These are phyloP conservation scores for Daphoenositta chrysoptera DNA, from an alignment of 2,113 vertebrate species.

Conservation along the genomic window DNA sequence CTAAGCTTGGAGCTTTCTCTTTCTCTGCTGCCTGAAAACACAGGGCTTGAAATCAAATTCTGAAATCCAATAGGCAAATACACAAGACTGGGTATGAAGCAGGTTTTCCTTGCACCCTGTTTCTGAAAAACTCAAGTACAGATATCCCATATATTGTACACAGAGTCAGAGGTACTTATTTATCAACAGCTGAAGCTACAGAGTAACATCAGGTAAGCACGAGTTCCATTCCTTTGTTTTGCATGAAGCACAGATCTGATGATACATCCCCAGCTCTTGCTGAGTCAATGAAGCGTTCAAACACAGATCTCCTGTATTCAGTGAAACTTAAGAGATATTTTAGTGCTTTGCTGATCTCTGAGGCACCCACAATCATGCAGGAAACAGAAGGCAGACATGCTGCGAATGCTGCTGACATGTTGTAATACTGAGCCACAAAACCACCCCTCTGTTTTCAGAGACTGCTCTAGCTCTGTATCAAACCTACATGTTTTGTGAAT, in stretches of 20 bases:
- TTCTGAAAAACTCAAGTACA: background rate
- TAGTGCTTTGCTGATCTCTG: background rate
- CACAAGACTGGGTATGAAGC: background rate
- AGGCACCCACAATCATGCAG: background rate
- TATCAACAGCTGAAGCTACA: background rate
- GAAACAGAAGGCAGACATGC: background rate
- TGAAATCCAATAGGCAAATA: background rate
- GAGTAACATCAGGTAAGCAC: background rate
- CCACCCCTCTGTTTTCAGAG: background rate
- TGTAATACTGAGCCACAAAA: background rate
- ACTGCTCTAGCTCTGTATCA: background rate
- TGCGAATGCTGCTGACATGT: background rate
- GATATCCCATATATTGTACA: background rate
- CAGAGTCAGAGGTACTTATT: fast-evolving
- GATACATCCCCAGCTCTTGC: background rate
- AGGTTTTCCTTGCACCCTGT: background rate
- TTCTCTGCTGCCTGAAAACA: background rate
- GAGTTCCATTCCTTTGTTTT: background rate
- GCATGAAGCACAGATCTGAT: background rate
- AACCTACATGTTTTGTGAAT: background rate
- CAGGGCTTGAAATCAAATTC: background rate
- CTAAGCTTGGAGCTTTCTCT: background rate
- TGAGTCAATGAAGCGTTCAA: background rate
- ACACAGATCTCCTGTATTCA: background rate
- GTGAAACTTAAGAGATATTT: background rate